These are phyloP conservation scores for Apeltes quadracus DNA, from an alignment of 2,113 vertebrate species.

Conservation along the genomic window DNA sequence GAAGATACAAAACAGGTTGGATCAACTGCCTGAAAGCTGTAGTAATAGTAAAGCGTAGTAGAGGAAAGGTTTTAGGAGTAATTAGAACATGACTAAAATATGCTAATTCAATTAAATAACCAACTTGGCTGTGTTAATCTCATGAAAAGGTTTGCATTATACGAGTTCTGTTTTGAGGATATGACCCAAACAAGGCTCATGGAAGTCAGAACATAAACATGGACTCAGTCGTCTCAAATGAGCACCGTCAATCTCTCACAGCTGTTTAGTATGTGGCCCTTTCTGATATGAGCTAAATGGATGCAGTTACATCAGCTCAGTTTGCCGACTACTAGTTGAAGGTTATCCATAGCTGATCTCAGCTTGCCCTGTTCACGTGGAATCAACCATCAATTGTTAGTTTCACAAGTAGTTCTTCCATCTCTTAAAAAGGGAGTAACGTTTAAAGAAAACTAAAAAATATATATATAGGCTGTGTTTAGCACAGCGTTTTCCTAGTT, in stretches of 20 bases:
- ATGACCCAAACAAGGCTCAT: constrained; percentile 42
- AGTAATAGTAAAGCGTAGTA: too few species aligned
- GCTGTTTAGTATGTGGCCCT: constrained; percentile 55
- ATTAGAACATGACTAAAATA: background rate
- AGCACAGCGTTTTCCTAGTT: background rate
- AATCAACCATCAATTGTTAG: background rate
- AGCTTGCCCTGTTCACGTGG: constrained; percentile 13
- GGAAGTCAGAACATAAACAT: constrained; percentile 31
- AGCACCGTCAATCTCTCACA: constrained; percentile 45
- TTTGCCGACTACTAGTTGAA: constrained; percentile 22
- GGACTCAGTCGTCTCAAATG: constrained; percentile 21
- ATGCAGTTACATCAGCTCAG: constrained; percentile 40
- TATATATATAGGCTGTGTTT: too few species aligned
- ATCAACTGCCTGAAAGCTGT: too few species aligned
- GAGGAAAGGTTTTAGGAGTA: background rate
- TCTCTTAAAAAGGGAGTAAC: constrained; percentile 3
- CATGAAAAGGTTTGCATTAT: constrained; percentile 24
- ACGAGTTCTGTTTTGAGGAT: constrained; percentile 39
- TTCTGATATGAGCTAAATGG: constrained; percentile 35
- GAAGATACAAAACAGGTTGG: background rate
- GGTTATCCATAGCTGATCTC: background rate
- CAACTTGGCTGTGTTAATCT: constrained; percentile 19
- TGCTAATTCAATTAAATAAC: constrained; percentile 13
- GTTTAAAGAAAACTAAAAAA: too few species aligned
- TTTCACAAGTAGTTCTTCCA: background rate